Conservation (phyloP, 2,113 vertebrate genomes). For the Struthidea cinerea region DNA sequence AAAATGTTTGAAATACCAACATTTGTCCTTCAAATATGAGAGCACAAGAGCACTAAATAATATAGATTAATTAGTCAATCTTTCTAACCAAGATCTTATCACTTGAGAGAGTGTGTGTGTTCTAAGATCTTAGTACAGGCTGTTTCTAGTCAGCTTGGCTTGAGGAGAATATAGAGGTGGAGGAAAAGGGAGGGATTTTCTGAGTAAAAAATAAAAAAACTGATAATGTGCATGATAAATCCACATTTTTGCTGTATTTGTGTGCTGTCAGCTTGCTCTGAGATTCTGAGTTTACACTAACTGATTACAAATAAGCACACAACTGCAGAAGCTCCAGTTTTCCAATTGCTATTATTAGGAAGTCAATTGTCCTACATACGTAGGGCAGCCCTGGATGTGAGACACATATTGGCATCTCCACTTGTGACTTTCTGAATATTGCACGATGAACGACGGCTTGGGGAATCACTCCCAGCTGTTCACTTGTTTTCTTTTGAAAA, state of each 20-base stretch:
- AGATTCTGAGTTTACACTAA: not conserved
- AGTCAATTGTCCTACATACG: not conserved
- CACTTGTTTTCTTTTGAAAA: constrained; percentile 7
- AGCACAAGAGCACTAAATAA: not conserved
- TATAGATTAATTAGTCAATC: not conserved
- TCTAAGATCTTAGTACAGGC: not conserved
- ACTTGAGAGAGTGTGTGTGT: too few species aligned
- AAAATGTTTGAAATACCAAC: not conserved
- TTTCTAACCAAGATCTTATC: not conserved
- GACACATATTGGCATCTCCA: not conserved
- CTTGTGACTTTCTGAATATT: not conserved
- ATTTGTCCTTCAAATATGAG: not conserved
- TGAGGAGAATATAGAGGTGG: not conserved
- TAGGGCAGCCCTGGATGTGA: not conserved
- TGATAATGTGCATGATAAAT: not conserved
- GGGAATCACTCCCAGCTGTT: constrained; percentile 14
- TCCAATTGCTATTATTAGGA: not conserved
- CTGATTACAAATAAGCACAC: not conserved
- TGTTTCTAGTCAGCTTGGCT: not conserved
- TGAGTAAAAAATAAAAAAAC: not conserved
- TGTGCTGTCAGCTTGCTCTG: not conserved
- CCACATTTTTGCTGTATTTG: not conserved
- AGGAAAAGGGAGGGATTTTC: not conserved
- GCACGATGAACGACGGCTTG: not conserved
- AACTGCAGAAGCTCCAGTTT: not conserved